phyloP scores from a whole-genome alignment of 2,888 invertebrate genomes.

The Pocota personata region DNA sequence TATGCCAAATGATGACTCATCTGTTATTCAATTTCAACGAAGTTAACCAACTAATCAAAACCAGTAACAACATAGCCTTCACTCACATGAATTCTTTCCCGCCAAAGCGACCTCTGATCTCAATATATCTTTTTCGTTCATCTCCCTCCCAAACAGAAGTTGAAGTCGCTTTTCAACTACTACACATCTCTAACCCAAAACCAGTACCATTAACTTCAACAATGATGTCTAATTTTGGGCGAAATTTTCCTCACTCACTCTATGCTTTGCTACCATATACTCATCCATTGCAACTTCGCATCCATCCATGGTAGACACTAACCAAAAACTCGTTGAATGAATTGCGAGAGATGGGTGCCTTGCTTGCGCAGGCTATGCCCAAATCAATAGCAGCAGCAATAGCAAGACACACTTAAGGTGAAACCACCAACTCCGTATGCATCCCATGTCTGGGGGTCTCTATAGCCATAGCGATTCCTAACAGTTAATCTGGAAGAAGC shows the following conservation, averaged over 20 bases:
- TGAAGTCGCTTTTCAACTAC: neutral
- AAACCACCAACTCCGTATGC: constrained; percentile 21
- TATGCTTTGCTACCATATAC: constrained; percentile 42
- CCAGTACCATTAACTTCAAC: constrained; percentile 65
- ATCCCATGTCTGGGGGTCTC: neutral
- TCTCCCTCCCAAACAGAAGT: constrained; percentile 16
- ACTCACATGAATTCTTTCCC: constrained; percentile 4
- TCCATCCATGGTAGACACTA: constrained; percentile 27
- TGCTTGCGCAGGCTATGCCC: constrained; percentile 45
- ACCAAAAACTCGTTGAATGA: constrained; percentile 54
- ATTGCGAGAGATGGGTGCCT: constrained; percentile 55
- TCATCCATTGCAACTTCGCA: constrained; percentile 48
- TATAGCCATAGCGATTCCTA: neutral
- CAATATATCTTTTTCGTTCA: neutral
- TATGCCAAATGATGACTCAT: too few relatives aligned
- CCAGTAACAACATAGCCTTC: neutral
- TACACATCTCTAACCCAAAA: constrained; percentile 37
- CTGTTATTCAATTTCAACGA: too few relatives aligned
- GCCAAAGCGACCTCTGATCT: constrained; percentile 45
- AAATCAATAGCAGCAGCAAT: constrained; percentile 49
- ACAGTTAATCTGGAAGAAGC: constrained; percentile 33
- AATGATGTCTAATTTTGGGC: constrained; percentile 68
- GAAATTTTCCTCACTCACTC: constrained; percentile 56
- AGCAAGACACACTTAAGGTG: constrained; percentile 28
- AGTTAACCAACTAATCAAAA: neutral